Base-by-base conservation (phyloP, 2,113 vertebrate genomes). In the Bambusicola thoracicus region DNA sequence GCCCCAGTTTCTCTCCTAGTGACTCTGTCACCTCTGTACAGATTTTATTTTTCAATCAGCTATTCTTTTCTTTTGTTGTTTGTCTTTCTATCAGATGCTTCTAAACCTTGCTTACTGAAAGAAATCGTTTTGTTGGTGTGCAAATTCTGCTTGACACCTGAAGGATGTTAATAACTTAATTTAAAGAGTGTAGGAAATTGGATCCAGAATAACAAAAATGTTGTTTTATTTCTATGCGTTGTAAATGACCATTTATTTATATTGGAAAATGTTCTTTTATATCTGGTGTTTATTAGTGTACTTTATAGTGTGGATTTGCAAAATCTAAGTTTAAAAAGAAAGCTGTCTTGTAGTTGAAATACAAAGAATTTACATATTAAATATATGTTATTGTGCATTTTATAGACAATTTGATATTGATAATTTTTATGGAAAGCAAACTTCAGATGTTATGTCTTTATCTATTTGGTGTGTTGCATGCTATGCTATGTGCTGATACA, bases 381-480 rank as follows among this genome's bases (percentile, higher is more conserved):
- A 70, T 77, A 43, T 30, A 29, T 77, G 69, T 59, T 73, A 51
- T 38, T 87, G 6, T 63, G 20, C 13, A 13, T 74, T 34, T 82
- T 92, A 38, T 38, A 41, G 44, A 56, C 20, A 79, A 21, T 38
- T 40, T 40, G 25, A 51, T 51, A 55, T 53, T 56, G 44, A 44
- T 76, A 32, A 32, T 38, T 38, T 51, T 44, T 41, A 49, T 75
- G 61, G 40, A 40, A 93, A 92, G 59, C 81, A 91, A 91, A 78
- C 89, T 94, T 93, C 59, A 58, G 68, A 12, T 92, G 32, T 89
- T 44, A 48, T 75, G 58, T 86, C 81, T 92, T 56, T 91, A 68
- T 91, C 80, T 81, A 36, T 46, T 81, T 92, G 76, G 67, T 78
- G 48, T 48, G 58, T 85, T 96, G 87, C 25, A 63, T 86, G 62